Evolutionary conservation across 2,888 invertebrate genomes (phyloP), one percentile per base, ranked within the genome.

Genomic region (Apotomis betuletana): DNA sequence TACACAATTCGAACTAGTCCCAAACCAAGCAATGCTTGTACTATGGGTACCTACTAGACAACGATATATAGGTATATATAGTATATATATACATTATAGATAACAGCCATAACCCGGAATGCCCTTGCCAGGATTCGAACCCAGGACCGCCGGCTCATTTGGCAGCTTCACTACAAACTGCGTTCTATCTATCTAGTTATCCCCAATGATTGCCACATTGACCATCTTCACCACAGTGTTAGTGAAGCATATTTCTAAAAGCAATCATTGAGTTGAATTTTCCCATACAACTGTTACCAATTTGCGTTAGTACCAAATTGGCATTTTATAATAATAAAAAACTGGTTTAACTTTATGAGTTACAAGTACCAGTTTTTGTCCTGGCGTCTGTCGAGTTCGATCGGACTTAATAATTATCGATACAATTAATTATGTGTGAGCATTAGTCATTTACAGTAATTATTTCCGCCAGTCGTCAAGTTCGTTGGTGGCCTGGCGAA

Each of bases 401-500:
- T 55, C 61, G 49, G 12, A 44, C 41, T 64, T 52, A 59, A 69
- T 63, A 68, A 52, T 60, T 70, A 70, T 59, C 57, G 5, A 52
- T 59, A 63, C 27, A 38, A 51, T 69, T 64, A 38, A 51, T 69
- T 64, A 59, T 52, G 12, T 12, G 10, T 27, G 15, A 51, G 61
- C 41, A 70, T 60, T 55, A 59, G 60, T 65, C 65, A 55, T 38
- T 72, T 49, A 70, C 70, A 71, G 73, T 74, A 75, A 76, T 75
- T 69, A 70, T 68, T 67, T 74, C 63, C 73, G 69, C 57, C 65
- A 69, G 27, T 27, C 41, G 6, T 41, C 6, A 6, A 41, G 41
- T 6, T 5, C 41, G 44, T 69, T 59, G 62, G 72, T 75, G 72
- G 73, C 70, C 79, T 77, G 75, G 74, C 41, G 41, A 27, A 6